Base-by-base conservation (phyloP, 2,113 vertebrate species). In the Bothrops jararaca region DNA sequence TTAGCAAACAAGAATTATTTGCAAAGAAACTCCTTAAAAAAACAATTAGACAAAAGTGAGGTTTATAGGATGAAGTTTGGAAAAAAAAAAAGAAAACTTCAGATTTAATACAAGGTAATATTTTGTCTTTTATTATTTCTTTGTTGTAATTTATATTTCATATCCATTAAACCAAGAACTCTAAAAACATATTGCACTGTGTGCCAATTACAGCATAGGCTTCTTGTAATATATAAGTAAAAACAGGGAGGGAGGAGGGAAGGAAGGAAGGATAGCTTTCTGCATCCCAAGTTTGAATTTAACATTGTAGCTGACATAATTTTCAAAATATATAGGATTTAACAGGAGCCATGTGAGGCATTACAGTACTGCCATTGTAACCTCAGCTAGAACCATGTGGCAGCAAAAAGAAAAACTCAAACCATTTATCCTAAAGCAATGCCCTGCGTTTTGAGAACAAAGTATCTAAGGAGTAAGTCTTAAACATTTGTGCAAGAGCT, bases 281-380 rank as follows among this genome's bases (percentile, higher is more conserved):
- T 53, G 89, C 94, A 97, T 95, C 93, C 95, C 94, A 97, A 96
- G 64, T 96, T 95, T 92, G 91, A 95, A 95, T 64, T 92, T 94
- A 94, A 95, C 96, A 95, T 96, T 97, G 96, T 96, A 95, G 95
- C 92, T 95, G 95, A 94, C 92, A 95, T 96, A 96, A 95, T 96
- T 95, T 95, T 95, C 96, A 94, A 96, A 97, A 96, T 96, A 97
- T 93, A 95, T 94, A 96, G 96, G 94, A 93, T 96, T 95, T 91
- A 56, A 0, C 80, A 80, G 93, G 58, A 95, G 90, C 93, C 88
- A 86, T 3, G 92, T 86, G 64, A 95, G 91, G 93, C 93, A 39
- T 92, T 93, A 94, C 92, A 24, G 90, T 93, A 96, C 39, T 93
- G 94, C 45, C 93, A 88, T 39, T 45, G 90, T 90, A 90, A 56